Percentiles rank a stretch among this genome's conserved stretches.
These are phyloP conservation scores for Elmis aenea DNA, from an alignment of 2,888 invertebrate species.

Conservation along the genomic window DNA sequence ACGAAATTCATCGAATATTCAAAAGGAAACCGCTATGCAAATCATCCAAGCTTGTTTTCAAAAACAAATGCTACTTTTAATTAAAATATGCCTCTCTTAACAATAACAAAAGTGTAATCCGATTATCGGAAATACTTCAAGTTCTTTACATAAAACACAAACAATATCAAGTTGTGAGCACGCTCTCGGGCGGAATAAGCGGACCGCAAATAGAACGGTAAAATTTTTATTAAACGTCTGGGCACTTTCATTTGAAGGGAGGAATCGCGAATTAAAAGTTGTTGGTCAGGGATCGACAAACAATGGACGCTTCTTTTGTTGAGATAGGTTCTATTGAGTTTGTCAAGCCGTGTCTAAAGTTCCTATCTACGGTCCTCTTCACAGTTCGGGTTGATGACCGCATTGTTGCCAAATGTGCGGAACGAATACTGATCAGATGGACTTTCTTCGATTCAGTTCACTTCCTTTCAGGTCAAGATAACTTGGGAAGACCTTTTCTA, in stretches of 20 bases:
- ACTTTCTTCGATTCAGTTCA: too few relatives aligned
- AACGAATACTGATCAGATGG: conserved; percentile 24
- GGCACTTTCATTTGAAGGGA: conserved; percentile 13
- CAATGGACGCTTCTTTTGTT: conserved; percentile 14
- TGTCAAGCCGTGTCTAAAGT: conserved; percentile 16
- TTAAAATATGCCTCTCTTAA: conserved; percentile 11
- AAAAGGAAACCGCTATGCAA: conserved; percentile 27
- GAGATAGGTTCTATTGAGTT: conserved; percentile 16
- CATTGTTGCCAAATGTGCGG: conserved; percentile 28
- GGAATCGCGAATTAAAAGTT: conserved; percentile 19
- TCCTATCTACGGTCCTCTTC: conserved; percentile 11
- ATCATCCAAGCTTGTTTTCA: conserved; percentile 25
- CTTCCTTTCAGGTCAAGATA: conserved; percentile 1
- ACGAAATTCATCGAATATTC: conserved; percentile 28
- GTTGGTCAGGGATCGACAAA: conserved; percentile 16
- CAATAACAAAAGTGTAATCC: conserved; percentile 5
- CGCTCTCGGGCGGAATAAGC: conserved; percentile 5
- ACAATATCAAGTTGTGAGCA: conserved; percentile 6
- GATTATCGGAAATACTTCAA: conserved; percentile 2
- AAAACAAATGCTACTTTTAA: conserved; percentile 21
- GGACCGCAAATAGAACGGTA: not conserved
- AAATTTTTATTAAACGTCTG: conserved; percentile 13
- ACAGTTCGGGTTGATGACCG: conserved; percentile 26
- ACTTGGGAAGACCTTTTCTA: too few relatives aligned
- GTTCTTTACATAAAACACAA: conserved; percentile 3